Percentiles rank a stretch among this genome's conserved stretches.
Evolutionary conservation across 2,797 vertebrate genomes (phyloP).

Genomic region (Streptopelia turtur): DNA sequence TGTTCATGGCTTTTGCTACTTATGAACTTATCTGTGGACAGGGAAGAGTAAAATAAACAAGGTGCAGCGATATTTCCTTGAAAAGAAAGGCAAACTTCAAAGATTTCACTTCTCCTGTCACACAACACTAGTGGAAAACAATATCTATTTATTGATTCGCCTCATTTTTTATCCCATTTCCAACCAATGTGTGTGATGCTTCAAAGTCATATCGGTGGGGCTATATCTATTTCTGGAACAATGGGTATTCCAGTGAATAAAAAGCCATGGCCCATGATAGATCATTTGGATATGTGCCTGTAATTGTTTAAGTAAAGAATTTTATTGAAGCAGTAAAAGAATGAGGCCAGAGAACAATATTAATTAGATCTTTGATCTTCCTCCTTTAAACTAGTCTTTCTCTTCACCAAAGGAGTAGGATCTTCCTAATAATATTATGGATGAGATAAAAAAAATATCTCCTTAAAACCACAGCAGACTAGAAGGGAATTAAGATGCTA

Average conservation of each 20-base stretch:
- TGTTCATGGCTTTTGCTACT: not conserved
- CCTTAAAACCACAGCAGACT: not conserved
- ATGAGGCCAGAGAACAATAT: conserved; percentile 40
- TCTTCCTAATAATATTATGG: not conserved
- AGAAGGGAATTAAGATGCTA: not conserved
- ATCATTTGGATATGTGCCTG: conserved; percentile 25
- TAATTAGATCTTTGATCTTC: conserved; percentile 45
- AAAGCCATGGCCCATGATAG: not conserved
- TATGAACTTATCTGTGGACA: not conserved
- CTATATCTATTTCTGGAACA: conserved; percentile 46
- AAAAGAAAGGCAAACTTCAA: conserved; percentile 41
- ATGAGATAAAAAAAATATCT: not conserved
- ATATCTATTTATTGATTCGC: conserved; percentile 41
- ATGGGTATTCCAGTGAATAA: not conserved
- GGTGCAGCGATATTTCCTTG: not conserved
- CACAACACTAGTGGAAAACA: conserved; percentile 2
- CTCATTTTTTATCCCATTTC: conserved; percentile 31
- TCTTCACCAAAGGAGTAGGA: not conserved
- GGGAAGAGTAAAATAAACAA: not conserved
- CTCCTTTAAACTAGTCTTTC: conserved; percentile 13
- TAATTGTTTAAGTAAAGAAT: conserved; percentile 31
- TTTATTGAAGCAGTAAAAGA: conserved; percentile 34
- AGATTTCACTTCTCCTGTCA: conserved; percentile 28
- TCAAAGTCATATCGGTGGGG: conserved; percentile 10
- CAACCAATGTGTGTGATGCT: not conserved